Conservation (phyloP, 2,113 vertebrate genomes). For the Pseudolaguvia tuberculata region DNA sequence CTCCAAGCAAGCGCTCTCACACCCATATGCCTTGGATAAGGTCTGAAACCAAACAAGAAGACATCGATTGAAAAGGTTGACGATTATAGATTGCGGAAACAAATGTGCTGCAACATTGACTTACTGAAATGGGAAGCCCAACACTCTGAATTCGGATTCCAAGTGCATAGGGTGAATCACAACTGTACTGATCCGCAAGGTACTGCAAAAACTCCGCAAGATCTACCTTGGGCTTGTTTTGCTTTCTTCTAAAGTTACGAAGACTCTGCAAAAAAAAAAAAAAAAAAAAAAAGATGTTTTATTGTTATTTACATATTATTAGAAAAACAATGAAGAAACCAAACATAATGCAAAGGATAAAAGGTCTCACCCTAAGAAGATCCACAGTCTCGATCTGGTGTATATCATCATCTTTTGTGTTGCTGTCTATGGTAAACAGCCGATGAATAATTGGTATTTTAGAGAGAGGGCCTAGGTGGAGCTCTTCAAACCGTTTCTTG, state of each 20-base stretch:
- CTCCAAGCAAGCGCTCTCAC: conserved; percentile 53
- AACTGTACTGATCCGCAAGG: conserved; percentile 68
- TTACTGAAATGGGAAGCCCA: conserved; percentile 68
- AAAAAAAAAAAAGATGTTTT: too few relatives aligned
- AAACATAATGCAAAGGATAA: neutral
- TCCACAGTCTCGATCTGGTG: conserved; percentile 68
- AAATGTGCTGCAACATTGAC: neutral
- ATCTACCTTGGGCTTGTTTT: conserved; percentile 56
- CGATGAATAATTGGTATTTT: conserved; percentile 67
- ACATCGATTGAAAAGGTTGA: neutral
- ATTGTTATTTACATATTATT: neutral
- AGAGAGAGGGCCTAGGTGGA: conserved; percentile 73
- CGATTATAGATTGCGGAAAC: neutral
- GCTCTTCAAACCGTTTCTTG: conserved; percentile 71
- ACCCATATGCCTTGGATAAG: conserved; percentile 50
- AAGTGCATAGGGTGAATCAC: conserved; percentile 68
- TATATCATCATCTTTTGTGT: conserved; percentile 72
- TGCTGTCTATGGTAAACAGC: conserved; percentile 67
- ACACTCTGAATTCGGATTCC: conserved; percentile 69
- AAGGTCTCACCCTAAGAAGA: conserved; percentile 64
- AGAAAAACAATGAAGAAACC: neutral
- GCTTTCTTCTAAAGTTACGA: conserved; percentile 53
- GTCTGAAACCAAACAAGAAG: conserved; percentile 53
- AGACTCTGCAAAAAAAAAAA: conserved; percentile 66
- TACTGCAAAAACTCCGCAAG: conserved; percentile 71